Base-by-base conservation (phyloP, 2,113 vertebrate species). In the Gobiocypris rarus region DNA sequence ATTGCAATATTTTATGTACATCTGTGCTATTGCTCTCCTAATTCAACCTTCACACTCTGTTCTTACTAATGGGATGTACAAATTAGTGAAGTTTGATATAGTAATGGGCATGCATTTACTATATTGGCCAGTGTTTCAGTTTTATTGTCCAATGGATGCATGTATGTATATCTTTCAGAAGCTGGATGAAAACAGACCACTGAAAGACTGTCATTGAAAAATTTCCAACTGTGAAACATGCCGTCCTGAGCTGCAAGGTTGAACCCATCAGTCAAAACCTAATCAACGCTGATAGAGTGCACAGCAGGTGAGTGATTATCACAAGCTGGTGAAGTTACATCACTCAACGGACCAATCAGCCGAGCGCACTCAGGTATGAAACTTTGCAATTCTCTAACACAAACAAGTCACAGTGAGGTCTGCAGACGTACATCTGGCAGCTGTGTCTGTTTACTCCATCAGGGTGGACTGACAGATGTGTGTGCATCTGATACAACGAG, bases 261-360 rank as follows among this genome's bases (percentile, higher is more conserved):
- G 17, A 19, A 17, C 17, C 34, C 2, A 26, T 50, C 71, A 50
- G 48, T 75, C 71, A 52, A 59, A 78, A 75, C 75, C 54, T 15
- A 41, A 59, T 78, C 34, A 4, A 38, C 2, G 11, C 6, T 59
- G 54, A 41, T 9, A 43, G 54, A 59, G 75, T 34, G 54, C 75
- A 78, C 54, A 78, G 75, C 8, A 19, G 22, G 54, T 43, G n/a
- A 78, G 34, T n/a, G 56, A 78, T 78, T 43, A 78, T 58, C 22
- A 41, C 31, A 43, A 41, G 54, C 34, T 61, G 56, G 54, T 22
- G 41, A 15, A 75, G 31, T 43, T 43, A 17, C 75, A 78, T 78
- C 52, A 43, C 54, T n/a, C 34, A 43, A 43, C n/a, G 5, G 17
- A 76, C 38, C 69, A 73, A 73, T 76, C 74, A 76, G 50, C 17